These are phyloP conservation scores for Schlechtendalia chinensis DNA, from an alignment of 1,140 invertebrate species.

Conservation along the genomic window DNA sequence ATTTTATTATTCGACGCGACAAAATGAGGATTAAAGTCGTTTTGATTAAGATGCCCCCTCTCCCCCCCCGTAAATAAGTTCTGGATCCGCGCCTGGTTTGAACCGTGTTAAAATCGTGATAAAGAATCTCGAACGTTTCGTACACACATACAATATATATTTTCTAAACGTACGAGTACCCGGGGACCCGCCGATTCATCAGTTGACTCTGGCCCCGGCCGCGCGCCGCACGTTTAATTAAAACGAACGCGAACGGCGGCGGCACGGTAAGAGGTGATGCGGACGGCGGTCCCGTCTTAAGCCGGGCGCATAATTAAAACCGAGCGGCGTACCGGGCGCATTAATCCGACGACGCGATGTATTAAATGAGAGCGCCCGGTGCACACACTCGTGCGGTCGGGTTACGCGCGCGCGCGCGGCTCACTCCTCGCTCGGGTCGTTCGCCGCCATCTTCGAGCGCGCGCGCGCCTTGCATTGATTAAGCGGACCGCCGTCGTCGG, in stretches of 20 bases:
- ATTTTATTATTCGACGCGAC: no score
- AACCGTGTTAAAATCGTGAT: neutral
- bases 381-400: neutral
- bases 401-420: neutral
- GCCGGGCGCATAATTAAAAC: slow-evolving; percentile 40
- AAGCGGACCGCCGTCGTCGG: no score
- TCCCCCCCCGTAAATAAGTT: no score
- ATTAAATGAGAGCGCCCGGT: neutral
- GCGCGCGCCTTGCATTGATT: no score
- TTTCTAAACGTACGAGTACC: neutral
- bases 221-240: slow-evolving; percentile 43
- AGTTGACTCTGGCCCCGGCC: slow-evolving; percentile 44
- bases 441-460: no score
- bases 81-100: no score
- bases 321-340: neutral
- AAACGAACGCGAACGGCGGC: slow-evolving; percentile 8
- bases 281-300: neutral
- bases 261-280: neutral
- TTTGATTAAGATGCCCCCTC: no score
- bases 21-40: no score
- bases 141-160: neutral
- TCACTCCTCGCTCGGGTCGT: no score
- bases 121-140: neutral
- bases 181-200: slow-evolving; percentile 40
- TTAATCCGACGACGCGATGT: neutral